Evolutionary conservation across 2,888 invertebrate genomes (phyloP).

Genomic region (Aplocera efformata): DNA sequence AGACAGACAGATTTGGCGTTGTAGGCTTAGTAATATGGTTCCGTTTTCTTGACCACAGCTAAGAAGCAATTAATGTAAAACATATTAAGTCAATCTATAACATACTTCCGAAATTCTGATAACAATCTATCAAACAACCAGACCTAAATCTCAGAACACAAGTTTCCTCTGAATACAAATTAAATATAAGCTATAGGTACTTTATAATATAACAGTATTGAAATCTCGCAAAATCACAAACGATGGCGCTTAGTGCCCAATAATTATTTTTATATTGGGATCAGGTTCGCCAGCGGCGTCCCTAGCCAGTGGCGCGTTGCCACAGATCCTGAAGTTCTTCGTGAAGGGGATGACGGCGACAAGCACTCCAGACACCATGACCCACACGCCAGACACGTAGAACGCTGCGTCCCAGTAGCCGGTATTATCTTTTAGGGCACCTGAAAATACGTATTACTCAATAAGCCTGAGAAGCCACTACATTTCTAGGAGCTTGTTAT

Average conservation of each 20-base stretch:
- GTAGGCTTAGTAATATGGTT: too few species aligned
- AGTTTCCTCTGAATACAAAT: too few species aligned
- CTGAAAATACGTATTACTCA: slow-evolving; percentile 36
- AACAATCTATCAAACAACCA: too few species aligned
- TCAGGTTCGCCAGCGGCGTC: slow-evolving; percentile 68
- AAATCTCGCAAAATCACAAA: slow-evolving; percentile 6
- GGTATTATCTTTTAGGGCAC: slow-evolving; percentile 81
- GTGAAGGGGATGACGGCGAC: slow-evolving; percentile 84
- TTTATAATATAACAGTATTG: not conserved
- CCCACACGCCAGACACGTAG: slow-evolving; percentile 90
- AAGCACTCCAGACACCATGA: slow-evolving; percentile 87
- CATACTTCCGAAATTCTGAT: too few species aligned
- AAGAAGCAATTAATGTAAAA: too few species aligned
- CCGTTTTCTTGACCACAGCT: too few species aligned
- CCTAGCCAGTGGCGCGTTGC: slow-evolving; percentile 69
- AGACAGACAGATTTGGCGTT: too few species aligned
- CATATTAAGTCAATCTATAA: too few species aligned
- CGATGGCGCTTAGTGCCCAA: slow-evolving; percentile 53
- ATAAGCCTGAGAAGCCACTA: too few species aligned
- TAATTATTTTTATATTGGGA: slow-evolving; percentile 67
- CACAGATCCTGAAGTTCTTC: slow-evolving; percentile 82
- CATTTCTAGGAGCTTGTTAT: too few species aligned
- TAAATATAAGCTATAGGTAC: too few species aligned
- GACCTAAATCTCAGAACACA: too few species aligned
- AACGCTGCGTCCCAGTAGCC: slow-evolving; percentile 89